Percentiles rank a stretch among this genome's conserved stretches.
Evolutionary conservation across 1,140 invertebrate species (phyloP).

Genomic region (Pseudomyrmex dendroicus): DNA sequence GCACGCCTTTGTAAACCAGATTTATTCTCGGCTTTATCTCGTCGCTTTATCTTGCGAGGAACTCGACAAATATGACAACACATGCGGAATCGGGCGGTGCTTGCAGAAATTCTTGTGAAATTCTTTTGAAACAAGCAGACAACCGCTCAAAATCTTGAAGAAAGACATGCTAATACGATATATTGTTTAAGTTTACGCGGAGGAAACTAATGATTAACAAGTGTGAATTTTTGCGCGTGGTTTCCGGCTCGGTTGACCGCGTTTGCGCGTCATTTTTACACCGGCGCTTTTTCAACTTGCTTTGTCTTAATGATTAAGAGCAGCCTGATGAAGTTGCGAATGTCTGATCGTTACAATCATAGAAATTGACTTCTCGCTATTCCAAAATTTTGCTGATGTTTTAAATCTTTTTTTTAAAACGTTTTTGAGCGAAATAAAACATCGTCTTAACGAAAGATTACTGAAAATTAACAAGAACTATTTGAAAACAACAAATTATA

Average conservation of each 20-base stretch:
- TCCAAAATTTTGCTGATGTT: neutral
- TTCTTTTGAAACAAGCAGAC: neutral
- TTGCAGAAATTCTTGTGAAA: neutral
- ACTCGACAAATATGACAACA: constrained; percentile 30
- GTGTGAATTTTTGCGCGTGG: too few relatives aligned
- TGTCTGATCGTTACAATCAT: neutral
- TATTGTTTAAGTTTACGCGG: too few relatives aligned
- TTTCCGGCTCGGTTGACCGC: too few relatives aligned
- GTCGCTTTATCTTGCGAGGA: constrained; percentile 35
- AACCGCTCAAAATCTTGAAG: too few relatives aligned
- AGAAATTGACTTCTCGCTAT: neutral
- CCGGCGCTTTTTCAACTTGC: too few relatives aligned
- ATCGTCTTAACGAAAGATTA: constrained; percentile 2
- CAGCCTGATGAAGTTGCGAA: neutral
- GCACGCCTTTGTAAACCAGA: constrained; percentile 46
- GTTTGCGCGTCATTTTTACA: too few relatives aligned
- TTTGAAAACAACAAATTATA: neutral
- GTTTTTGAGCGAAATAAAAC: neutral
- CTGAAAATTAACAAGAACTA: neutral
- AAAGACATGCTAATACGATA: too few relatives aligned
- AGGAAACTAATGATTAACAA: too few relatives aligned
- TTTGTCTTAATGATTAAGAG: too few relatives aligned
- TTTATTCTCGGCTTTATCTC: constrained; percentile 42
- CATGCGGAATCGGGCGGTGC: constrained; percentile 14
- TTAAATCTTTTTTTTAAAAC: neutral